These are phyloP conservation scores for Acyrthosiphon pisum DNA, from an alignment of 1,140 invertebrate genomes.

Conservation along the genomic window DNA sequence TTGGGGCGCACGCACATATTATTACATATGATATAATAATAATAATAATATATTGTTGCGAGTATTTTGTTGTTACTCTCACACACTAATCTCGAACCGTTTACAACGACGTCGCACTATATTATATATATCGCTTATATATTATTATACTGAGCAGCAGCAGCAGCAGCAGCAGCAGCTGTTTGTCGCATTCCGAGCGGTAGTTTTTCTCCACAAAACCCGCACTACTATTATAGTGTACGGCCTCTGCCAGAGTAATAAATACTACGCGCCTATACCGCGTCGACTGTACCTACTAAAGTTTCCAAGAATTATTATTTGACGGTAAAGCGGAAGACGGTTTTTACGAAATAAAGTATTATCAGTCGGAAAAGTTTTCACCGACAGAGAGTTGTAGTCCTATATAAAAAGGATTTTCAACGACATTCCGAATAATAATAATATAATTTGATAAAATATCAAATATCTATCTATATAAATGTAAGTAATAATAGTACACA, in stretches of 20 bases:
- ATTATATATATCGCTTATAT: not conserved
- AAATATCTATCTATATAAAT: too few species aligned
- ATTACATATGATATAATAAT: slow-evolving; percentile 5
- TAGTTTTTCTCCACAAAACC: slow-evolving; percentile 19
- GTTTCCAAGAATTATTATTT: not conserved
- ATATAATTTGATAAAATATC: too few species aligned
- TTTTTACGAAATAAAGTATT: not conserved
- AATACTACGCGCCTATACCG: not conserved
- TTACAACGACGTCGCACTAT: slow-evolving; percentile 6
- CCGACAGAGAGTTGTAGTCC: not conserved
- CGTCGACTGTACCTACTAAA: too few species aligned
- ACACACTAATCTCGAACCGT: slow-evolving; percentile 14
- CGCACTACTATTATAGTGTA: not conserved
- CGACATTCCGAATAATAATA: not conserved
- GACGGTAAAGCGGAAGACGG: not conserved
- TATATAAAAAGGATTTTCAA: not conserved
- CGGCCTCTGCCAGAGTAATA: not conserved
- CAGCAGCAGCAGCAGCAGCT: slow-evolving; percentile 18
- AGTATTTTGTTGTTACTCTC: slow-evolving; percentile 42
- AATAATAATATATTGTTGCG: not conserved
- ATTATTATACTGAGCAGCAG: not conserved
- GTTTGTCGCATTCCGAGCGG: slow-evolving; percentile 11
- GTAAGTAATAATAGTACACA: too few species aligned
- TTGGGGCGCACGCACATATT: not conserved
- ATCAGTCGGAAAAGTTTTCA: not conserved